A percentile compares a stretch with the other conserved stretches of the same genome.
Evolutionary conservation across 2,888 invertebrate species (phyloP).

Genomic region (Drepanosiphum platanoidis): DNA sequence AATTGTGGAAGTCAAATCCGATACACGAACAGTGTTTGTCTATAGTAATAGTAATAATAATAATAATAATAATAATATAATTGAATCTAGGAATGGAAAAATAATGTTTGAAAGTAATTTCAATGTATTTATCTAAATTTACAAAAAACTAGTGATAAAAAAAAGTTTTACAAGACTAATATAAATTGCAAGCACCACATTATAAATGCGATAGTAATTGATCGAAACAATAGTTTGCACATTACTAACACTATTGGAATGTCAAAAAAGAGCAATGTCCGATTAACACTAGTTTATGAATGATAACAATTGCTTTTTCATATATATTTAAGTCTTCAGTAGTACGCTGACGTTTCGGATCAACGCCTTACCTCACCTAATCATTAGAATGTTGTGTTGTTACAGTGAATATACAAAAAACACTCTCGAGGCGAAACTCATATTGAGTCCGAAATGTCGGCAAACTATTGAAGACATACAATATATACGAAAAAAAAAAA

Average conservation of each 20-base stretch:
- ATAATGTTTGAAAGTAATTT: not conserved
- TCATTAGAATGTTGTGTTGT: too few relatives aligned
- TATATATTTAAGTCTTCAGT: too few relatives aligned
- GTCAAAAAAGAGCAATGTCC: constrained; percentile 1
- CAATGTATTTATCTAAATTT: not conserved
- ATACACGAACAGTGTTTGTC: not conserved
- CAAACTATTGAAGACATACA: too few relatives aligned
- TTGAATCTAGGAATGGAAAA: constrained; percentile 10
- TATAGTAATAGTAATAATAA: not conserved
- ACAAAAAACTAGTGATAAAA: not conserved
- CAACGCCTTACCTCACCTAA: too few relatives aligned
- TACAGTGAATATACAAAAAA: too few relatives aligned
- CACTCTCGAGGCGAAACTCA: too few relatives aligned
- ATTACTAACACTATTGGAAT: constrained; percentile 26
- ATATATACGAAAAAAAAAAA: too few relatives aligned
- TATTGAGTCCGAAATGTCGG: too few relatives aligned
- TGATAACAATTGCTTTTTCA: too few relatives aligned
- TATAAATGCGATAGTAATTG: constrained; percentile 22
- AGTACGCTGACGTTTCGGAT: too few relatives aligned
- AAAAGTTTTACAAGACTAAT: constrained; percentile 25
- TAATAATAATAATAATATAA: not conserved
- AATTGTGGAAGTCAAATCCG: not conserved
- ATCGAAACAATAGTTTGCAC: not conserved
- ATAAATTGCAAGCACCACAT: constrained; percentile 38
- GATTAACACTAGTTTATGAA: not conserved